Conservation (phyloP, 2,888 invertebrate genomes). For the Eupelmus urozonus region DNA sequence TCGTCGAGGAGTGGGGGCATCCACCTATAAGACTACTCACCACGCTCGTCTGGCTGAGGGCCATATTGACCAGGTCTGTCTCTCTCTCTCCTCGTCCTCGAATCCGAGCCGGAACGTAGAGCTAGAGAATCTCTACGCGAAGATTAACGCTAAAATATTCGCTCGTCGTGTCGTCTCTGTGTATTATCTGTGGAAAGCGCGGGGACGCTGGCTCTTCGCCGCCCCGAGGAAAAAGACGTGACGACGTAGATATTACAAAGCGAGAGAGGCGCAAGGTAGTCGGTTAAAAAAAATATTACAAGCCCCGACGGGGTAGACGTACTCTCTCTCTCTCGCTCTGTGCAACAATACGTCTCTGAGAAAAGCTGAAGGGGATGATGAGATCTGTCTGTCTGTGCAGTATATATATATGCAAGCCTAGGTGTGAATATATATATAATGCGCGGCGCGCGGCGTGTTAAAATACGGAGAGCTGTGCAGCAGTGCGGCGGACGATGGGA, state of each 20-base stretch:
- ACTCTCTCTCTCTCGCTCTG: too few species aligned
- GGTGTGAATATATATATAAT: background rate
- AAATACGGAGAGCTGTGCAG: constrained; percentile 15
- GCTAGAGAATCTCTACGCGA: constrained; percentile 16
- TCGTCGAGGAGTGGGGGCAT: constrained; percentile 52
- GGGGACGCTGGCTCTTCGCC: too few species aligned
- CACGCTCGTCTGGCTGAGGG: constrained; percentile 86
- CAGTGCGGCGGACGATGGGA: background rate
- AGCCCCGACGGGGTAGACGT: too few species aligned
- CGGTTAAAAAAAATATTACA: too few species aligned
- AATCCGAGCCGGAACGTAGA: constrained; percentile 13
- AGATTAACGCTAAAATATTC: constrained; percentile 24
- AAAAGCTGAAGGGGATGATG: too few species aligned
- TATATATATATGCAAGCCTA: too few species aligned
- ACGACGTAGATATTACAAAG: too few species aligned
- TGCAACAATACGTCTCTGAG: too few species aligned
- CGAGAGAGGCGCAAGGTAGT: too few species aligned
- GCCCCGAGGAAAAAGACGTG: too few species aligned
- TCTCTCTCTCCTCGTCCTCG: constrained; percentile 6
- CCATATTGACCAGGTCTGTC: constrained; percentile 74
- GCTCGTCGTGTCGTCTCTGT: constrained; percentile 35
- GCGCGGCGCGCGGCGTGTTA: background rate
- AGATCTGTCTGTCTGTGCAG: too few species aligned
- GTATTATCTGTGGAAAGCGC: too few species aligned
- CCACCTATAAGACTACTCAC: constrained; percentile 75